Evolutionary conservation across 2,797 vertebrate genomes (phyloP).

Genomic region (Lepus oiostolus): DNA sequence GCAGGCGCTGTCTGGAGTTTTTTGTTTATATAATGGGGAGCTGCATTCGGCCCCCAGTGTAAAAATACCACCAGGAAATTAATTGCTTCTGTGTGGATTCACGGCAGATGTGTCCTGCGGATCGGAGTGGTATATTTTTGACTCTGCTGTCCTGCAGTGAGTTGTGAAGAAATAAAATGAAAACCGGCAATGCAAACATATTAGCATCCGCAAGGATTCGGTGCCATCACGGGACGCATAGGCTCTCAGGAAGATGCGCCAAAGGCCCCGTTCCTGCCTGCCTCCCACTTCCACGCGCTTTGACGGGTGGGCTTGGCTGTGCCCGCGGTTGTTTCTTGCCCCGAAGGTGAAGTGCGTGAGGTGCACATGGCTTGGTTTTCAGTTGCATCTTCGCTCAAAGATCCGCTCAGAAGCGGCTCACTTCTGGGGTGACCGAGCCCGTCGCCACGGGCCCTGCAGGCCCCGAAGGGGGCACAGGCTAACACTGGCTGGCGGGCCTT

Average conservation of each 20-base stretch:
- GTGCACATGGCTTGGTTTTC: constrained; percentile 69
- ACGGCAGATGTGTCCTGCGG: constrained; percentile 87
- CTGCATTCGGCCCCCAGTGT: constrained; percentile 86
- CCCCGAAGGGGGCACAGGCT: constrained; percentile 79
- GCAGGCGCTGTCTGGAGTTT: constrained; percentile 87
- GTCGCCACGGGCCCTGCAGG: constrained; percentile 74
- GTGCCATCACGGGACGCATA: constrained; percentile 70
- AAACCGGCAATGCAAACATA: constrained; percentile 81
- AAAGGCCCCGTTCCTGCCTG: no score
- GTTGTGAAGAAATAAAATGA: constrained; percentile 77
- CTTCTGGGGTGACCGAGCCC: constrained; percentile 55
- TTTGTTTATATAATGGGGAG: constrained; percentile 89
- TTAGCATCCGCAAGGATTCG: constrained; percentile 75
- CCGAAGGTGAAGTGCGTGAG: constrained; percentile 60
- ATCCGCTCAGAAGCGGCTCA: constrained; percentile 77
- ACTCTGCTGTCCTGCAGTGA: constrained; percentile 83
- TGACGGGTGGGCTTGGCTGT: neutral
- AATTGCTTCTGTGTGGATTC: constrained; percentile 90
- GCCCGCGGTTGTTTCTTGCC: neutral
- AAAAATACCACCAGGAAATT: constrained; percentile 91
- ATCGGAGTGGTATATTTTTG: constrained; percentile 83
- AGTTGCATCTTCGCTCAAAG: constrained; percentile 75
- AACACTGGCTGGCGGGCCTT: constrained; percentile 62
- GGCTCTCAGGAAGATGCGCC: constrained; percentile 50
- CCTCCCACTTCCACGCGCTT: no score